phyloP scores from a whole-genome alignment of 2,113 vertebrate species.

The Aythya baeri region DNA sequence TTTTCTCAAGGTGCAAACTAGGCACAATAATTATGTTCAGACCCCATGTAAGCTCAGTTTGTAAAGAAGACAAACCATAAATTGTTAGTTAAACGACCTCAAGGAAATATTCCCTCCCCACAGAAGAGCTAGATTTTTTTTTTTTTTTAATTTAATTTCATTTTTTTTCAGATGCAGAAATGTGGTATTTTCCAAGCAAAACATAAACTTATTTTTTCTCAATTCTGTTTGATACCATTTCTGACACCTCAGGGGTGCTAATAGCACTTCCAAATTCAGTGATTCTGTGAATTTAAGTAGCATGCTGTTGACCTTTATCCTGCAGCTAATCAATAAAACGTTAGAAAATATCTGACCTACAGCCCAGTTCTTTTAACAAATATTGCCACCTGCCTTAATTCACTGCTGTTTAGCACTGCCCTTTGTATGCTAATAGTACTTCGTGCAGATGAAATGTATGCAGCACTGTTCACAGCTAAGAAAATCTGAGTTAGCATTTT shows the following conservation, averaged over 20 bases:
- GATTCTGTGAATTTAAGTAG: background rate
- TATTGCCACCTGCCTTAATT: background rate
- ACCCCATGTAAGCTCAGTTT: background rate
- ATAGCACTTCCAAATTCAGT: background rate
- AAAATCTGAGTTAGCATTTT: background rate
- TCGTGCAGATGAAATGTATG: background rate
- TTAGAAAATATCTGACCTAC: background rate
- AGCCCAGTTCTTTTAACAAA: background rate
- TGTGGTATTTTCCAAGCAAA: background rate
- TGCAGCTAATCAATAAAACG: background rate
- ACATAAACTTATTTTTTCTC: background rate
- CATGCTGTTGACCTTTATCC: background rate
- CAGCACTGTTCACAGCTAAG: background rate
- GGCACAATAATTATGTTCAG: background rate
- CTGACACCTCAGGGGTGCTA: background rate
- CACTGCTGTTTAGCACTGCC: background rate
- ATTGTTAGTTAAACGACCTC: background rate
- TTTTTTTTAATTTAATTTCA: background rate
- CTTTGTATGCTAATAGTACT: background rate
- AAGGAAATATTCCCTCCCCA: background rate
- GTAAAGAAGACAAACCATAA: background rate
- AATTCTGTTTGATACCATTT: background rate
- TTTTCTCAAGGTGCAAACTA: background rate
- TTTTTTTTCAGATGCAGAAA: background rate
- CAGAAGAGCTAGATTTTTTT: background rate